Evolutionary conservation across 2,113 vertebrate species (phyloP), one percentile per base, ranked within the genome.

Genomic region (Ariopsis seemanni): DNA sequence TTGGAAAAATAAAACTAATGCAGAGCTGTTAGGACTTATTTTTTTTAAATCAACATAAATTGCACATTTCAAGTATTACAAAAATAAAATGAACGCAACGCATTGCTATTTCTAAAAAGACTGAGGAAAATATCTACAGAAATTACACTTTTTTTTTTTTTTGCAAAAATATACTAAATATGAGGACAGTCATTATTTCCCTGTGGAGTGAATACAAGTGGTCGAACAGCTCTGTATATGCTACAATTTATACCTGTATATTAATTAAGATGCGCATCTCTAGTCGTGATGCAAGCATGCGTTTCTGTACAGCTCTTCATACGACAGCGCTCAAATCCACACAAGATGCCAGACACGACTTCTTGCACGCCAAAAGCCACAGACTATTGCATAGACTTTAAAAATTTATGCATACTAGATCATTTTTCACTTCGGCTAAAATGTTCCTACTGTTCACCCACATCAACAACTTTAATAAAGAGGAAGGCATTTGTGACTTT

Each of bases 311-410:
- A 80, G 75, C 52, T 1, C 65, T 25, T 52, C 42, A 42, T 42
- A 81, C 20, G 63, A 71, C 55, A 10, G n/a, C 27, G 20, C 69
- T 79, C 60, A 42, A 7, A 42, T 20, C 69, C 83, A 81, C 48
- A 53, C 11, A 4, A 42, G 6, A n/a, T 30, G 11, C 12, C 50
- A 30, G 25, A 27, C 42, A 14, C n/a, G 27, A 52, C 30, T 4
- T 27, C 20, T 18, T 55, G 15, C 42, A 8, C 14, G 3, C 53
- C 65, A 52, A 79, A 75, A 52, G 78, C 48, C 25, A 57, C 58
- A 14, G 30, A 67, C 67, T 25, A 11, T 87, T 78, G 86, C 89
- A 87, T 89, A 87, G 82, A 85, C 69, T 20, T 74, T 2, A 60
- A 18, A 18, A 11, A 75, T 65, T 82, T 34, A 65, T 86, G 84